Conservation (phyloP, 2,113 vertebrate genomes). For the Nycticebus coucang region DNA sequence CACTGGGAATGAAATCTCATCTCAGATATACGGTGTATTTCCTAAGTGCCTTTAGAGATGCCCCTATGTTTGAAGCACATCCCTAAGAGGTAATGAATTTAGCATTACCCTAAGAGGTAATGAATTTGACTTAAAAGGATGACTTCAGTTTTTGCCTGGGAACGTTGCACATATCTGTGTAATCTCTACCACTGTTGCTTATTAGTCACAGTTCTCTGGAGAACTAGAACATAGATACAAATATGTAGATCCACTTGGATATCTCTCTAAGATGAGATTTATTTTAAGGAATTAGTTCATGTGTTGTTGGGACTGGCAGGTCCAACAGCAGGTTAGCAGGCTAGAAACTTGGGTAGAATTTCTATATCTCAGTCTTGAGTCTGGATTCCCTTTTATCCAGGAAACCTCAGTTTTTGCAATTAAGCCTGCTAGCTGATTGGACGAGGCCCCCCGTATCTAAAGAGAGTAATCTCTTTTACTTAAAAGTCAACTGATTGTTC, state of each 20-base stretch:
- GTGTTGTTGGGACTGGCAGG: background rate
- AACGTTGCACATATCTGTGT: background rate
- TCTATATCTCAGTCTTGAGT: background rate
- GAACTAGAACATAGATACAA: background rate
- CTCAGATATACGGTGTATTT: constrained; percentile 16
- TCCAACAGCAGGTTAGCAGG: background rate
- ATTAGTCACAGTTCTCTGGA: background rate
- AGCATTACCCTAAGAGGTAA: background rate
- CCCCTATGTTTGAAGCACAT: background rate
- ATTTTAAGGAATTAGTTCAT: background rate
- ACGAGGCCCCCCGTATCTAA: background rate
- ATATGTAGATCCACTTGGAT: background rate
- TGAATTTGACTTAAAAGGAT: background rate
- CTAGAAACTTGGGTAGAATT: background rate
- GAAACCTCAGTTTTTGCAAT: background rate
- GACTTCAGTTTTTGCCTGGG: background rate
- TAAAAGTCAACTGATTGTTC: background rate
- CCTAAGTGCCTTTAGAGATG: background rate
- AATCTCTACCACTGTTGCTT: background rate
- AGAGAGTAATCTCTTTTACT: background rate
- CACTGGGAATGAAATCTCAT: background rate
- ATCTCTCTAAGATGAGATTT: background rate
- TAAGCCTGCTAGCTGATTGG: background rate
- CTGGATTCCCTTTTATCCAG: background rate
- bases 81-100: background rate